These are phyloP conservation scores for Aricia artaxerxes DNA, from an alignment of 2,888 invertebrate genomes.

Conservation along the genomic window DNA sequence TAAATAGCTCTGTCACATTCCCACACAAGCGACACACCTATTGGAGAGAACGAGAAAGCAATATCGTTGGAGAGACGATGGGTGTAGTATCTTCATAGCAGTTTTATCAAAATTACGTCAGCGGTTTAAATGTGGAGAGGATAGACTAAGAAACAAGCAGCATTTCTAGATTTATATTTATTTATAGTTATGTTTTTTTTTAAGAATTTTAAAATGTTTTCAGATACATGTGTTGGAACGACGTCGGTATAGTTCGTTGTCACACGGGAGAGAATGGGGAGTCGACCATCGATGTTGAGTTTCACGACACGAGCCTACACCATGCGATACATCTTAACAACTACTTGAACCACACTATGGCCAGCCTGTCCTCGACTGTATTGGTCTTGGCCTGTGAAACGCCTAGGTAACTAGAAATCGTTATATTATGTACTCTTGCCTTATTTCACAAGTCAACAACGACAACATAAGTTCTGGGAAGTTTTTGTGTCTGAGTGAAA, in stretches of 20 bases:
- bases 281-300: slow-evolving; percentile 95
- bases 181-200: too few relatives aligned
- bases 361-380: slow-evolving; percentile 89
- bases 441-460: neutral
- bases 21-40: neutral
- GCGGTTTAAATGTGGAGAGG: too few relatives aligned
- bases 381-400: slow-evolving; percentile 88
- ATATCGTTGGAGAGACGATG: too few relatives aligned
- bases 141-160: too few relatives aligned
- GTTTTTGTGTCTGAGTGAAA: too few relatives aligned
- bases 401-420: slow-evolving; percentile 76
- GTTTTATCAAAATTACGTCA: too few relatives aligned
- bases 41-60: too few relatives aligned
- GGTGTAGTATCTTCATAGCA: too few relatives aligned
- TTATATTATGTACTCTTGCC: neutral
- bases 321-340: slow-evolving; percentile 95
- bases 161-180: too few relatives aligned
- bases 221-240: slow-evolving; percentile 93
- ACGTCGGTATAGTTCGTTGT: slow-evolving; percentile 93
- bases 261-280: slow-evolving; percentile 86
- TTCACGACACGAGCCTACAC: slow-evolving; percentile 94
- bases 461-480: too few relatives aligned
- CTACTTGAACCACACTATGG: slow-evolving; percentile 91
- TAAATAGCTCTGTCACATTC: slow-evolving; percentile 50
- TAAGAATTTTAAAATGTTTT: slow-evolving; percentile 40